Conservation (phyloP, 1,140 invertebrate species). For the Tetramorium alpestre region DNA sequence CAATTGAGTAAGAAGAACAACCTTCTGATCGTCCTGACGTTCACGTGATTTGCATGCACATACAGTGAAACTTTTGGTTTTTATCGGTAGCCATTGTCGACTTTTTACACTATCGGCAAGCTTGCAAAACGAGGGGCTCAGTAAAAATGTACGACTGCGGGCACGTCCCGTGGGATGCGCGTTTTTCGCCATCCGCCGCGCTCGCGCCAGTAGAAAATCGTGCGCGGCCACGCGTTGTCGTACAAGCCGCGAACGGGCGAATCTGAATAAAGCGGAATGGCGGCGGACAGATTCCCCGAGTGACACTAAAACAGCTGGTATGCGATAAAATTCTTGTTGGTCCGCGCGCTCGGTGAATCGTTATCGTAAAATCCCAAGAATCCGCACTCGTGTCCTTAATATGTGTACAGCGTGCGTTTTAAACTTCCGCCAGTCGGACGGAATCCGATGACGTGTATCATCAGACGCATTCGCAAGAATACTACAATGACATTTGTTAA, state of each 20-base stretch:
- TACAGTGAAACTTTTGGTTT: slow-evolving; percentile 15
- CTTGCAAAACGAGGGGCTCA: slow-evolving; percentile 2
- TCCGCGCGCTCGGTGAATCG: slow-evolving; percentile 1
- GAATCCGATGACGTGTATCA: background rate
- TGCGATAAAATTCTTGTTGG: slow-evolving; percentile 46
- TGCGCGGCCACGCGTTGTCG: slow-evolving; percentile 19
- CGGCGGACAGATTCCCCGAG: slow-evolving; percentile 1
- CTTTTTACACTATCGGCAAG: slow-evolving; percentile 21
- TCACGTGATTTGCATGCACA: background rate
- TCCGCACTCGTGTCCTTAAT: background rate
- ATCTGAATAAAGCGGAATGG: slow-evolving; percentile 45
- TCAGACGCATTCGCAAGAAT: slow-evolving; percentile 15
- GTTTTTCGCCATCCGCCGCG: background rate
- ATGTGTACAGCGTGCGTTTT: background rate
- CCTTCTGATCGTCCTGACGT: background rate
- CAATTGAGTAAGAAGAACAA: background rate
- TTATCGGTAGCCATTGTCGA: slow-evolving; percentile 12
- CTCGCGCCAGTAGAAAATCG: background rate
- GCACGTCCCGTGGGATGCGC: slow-evolving; percentile 15
- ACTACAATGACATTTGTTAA: slow-evolving; percentile 60
- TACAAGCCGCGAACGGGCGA: slow-evolving; percentile 19
- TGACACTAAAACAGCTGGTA: slow-evolving; percentile 23
- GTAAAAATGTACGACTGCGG: slow-evolving; percentile 16
- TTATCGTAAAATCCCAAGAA: slow-evolving; percentile 39
- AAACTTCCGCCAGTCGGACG: slow-evolving; percentile 2